Conservation (phyloP, 2,888 invertebrate species). For the Trichogramma evanescens region DNA sequence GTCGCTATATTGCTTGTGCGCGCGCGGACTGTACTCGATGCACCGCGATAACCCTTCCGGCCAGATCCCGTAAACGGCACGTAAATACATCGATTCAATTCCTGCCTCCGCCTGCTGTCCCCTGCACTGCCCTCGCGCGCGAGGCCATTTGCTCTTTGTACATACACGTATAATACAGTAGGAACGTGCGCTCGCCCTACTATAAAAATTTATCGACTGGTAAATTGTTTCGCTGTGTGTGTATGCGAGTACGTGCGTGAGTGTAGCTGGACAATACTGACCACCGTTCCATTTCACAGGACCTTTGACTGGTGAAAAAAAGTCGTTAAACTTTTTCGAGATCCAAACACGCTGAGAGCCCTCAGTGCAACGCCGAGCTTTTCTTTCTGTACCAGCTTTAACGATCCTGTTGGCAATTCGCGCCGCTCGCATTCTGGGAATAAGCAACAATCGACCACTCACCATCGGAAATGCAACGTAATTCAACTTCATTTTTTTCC, state of each 20-base stretch:
- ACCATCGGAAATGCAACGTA: too few species aligned
- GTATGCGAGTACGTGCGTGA: constrained; percentile 2
- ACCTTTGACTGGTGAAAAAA: constrained; percentile 32
- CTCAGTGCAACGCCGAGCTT: background rate
- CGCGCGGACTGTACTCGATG: too few species aligned
- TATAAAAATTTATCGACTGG: constrained; percentile 48
- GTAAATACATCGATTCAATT: constrained; percentile 49
- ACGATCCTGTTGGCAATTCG: too few species aligned
- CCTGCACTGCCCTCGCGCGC: too few species aligned
- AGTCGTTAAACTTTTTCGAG: constrained; percentile 46
- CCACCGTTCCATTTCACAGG: background rate
- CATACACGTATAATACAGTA: constrained; percentile 13
- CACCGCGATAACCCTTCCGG: constrained; percentile 32
- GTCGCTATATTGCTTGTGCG: too few species aligned
- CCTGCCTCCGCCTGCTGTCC: constrained; percentile 7
- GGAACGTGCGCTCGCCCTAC: constrained; percentile 29
- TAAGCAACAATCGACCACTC: too few species aligned
- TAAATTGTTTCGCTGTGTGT: constrained; percentile 43
- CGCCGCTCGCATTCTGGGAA: too few species aligned
- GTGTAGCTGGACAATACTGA: background rate
- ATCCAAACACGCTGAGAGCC: constrained; percentile 19
- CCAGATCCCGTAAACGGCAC: constrained; percentile 41
- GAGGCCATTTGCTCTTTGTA: constrained; percentile 33
- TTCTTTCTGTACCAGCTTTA: too few species aligned
- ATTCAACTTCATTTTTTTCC: too few species aligned